These are phyloP conservation scores for Pristionchus fissidentatus DNA, from an alignment of 2,888 invertebrate genomes.

Conservation along the genomic window DNA sequence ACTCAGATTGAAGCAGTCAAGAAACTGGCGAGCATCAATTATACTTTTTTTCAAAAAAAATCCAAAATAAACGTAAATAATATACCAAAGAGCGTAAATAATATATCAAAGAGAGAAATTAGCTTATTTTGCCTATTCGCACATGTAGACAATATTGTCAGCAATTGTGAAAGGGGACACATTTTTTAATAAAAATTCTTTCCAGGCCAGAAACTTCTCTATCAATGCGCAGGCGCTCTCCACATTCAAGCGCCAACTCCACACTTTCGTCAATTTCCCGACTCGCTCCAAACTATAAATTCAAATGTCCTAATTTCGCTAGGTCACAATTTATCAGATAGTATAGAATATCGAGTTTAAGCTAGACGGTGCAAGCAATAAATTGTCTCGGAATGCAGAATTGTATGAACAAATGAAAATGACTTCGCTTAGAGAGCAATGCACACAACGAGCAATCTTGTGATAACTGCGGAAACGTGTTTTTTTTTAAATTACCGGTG, in stretches of 20 bases:
- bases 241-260: background rate
- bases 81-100: background rate
- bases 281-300: conserved; percentile 1
- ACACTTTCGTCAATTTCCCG: background rate
- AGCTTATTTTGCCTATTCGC: background rate
- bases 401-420: too few relatives aligned
- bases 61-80: background rate
- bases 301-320: background rate
- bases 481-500: too few relatives aligned
- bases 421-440: too few relatives aligned
- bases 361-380: too few relatives aligned
- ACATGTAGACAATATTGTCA: background rate
- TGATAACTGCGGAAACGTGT: too few relatives aligned
- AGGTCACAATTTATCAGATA: conserved; percentile 2
- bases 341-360: too few relatives aligned
- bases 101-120: background rate
- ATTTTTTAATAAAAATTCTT: background rate
- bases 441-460: too few relatives aligned
- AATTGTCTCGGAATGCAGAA: too few relatives aligned
- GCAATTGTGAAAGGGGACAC: background rate
- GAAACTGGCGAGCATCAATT: conserved; percentile 39
- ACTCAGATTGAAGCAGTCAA: conserved; percentile 46
- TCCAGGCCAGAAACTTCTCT: conserved; percentile 8
- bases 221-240: background rate
- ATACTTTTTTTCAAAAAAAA: background rate